phyloP scores from a whole-genome alignment of 2,888 invertebrate species.

The Acleris holmiana region DNA sequence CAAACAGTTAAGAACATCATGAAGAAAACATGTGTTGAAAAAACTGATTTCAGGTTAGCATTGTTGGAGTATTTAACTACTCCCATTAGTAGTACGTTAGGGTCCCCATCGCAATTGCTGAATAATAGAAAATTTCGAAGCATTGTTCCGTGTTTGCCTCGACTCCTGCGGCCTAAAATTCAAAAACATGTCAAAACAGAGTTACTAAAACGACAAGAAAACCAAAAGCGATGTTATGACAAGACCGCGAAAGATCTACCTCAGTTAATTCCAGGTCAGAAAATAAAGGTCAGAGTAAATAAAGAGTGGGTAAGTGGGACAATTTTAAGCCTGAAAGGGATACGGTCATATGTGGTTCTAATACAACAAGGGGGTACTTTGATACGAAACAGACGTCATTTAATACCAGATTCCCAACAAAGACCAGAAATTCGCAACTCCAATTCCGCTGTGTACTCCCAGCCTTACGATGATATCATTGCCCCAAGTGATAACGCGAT shows the following conservation, averaged over 20 bases:
- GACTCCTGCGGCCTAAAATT: not conserved
- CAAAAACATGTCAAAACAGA: not conserved
- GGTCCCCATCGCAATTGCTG: not conserved
- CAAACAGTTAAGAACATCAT: conserved; percentile 4
- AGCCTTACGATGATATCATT: conserved; percentile 9
- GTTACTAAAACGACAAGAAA: not conserved
- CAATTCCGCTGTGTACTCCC: not conserved
- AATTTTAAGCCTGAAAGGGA: not conserved
- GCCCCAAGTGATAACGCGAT: not conserved
- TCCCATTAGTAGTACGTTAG: not conserved
- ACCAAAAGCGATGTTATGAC: not conserved
- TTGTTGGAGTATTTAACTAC: conserved; percentile 1
- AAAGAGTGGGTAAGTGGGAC: not conserved
- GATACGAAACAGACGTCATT: not conserved
- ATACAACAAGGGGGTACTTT: not conserved
- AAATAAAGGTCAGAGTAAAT: too few relatives aligned
- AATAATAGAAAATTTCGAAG: not conserved
- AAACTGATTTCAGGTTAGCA: not conserved
- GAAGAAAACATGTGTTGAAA: conserved; percentile 1
- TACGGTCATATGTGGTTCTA: not conserved
- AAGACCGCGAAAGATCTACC: not conserved
- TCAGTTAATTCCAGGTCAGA: not conserved
- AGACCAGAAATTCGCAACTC: not conserved
- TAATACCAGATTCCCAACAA: not conserved
- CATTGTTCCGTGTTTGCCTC: not conserved